These are phyloP conservation scores for Mico argentatus DNA, from an alignment of 2,797 vertebrate species.

Conservation along the genomic window DNA sequence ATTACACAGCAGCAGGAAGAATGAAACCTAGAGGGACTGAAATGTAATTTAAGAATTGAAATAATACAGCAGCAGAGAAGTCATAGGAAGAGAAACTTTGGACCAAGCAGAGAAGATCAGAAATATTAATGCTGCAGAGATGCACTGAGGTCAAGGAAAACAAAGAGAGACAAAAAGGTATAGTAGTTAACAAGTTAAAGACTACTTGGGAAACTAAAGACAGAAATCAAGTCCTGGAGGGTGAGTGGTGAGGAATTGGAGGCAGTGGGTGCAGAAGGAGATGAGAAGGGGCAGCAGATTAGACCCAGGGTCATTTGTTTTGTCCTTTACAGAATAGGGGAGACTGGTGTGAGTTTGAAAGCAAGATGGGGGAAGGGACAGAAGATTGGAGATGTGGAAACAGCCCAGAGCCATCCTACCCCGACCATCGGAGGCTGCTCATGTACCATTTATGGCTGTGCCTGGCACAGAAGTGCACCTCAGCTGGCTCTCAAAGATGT, in stretches of 20 bases:
- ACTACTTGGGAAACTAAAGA: background rate
- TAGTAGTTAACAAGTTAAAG: background rate
- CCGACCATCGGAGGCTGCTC: background rate
- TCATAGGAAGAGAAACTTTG: slow-evolving; percentile 11
- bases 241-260: background rate
- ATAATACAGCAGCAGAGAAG: slow-evolving; percentile 29
- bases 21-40: background rate
- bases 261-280: background rate
- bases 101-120: background rate
- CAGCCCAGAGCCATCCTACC: background rate
- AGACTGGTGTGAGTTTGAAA: background rate
- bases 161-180: background rate
- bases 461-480: background rate
- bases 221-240: background rate
- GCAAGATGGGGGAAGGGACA: background rate
- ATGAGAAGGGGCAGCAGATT: background rate
- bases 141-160: background rate
- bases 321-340: background rate
- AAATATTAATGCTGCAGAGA: slow-evolving; percentile 22
- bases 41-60: slow-evolving; percentile 46
- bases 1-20: background rate
- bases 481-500: background rate
- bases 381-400: background rate
- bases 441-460: background rate
- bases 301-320: background rate